A percentile compares a stretch with the other conserved stretches of the same genome.
phyloP scores from a whole-genome alignment of 2,113 vertebrate species.

The Grammomys surdaster region DNA sequence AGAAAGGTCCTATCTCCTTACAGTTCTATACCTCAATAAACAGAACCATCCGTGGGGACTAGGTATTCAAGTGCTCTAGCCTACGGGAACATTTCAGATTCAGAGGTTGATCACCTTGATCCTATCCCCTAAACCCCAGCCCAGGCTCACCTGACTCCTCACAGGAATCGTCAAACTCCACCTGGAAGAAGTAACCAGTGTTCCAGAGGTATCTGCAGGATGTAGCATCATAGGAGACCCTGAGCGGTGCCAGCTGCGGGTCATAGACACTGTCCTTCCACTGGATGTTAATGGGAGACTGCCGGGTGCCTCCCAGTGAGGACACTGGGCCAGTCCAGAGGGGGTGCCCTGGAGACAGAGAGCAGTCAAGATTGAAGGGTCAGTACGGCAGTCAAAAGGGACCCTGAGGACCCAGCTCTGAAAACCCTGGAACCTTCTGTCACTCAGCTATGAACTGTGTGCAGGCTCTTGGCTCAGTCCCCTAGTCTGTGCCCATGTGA shows the following conservation, averaged over 20 bases:
- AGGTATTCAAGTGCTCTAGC: not conserved
- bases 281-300: slow-evolving; percentile 96
- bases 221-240: slow-evolving; percentile 88
- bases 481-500: not conserved
- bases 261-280: slow-evolving; percentile 92
- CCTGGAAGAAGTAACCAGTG: slow-evolving; percentile 97
- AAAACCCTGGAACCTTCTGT: not conserved
- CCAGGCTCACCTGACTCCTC: slow-evolving; percentile 91
- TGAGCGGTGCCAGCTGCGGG: slow-evolving; percentile 90
- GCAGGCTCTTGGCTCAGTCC: too few relatives aligned
- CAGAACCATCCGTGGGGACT: not conserved
- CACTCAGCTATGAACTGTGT: not conserved
- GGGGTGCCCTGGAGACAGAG: slow-evolving; percentile 90
- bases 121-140: not conserved
- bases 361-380: not conserved
- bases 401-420: not conserved
- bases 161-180: slow-evolving; percentile 94
- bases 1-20: not conserved
- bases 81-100: not conserved
- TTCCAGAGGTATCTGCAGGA: slow-evolving; percentile 95
- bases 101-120: not conserved
- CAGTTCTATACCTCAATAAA: not conserved
- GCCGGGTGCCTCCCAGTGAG: slow-evolving; percentile 89
- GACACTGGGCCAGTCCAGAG: slow-evolving; percentile 92
- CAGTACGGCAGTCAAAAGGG: accelerated